phyloP scores from a whole-genome alignment of 2,113 vertebrate genomes.

The Patagioenas fasciata region DNA sequence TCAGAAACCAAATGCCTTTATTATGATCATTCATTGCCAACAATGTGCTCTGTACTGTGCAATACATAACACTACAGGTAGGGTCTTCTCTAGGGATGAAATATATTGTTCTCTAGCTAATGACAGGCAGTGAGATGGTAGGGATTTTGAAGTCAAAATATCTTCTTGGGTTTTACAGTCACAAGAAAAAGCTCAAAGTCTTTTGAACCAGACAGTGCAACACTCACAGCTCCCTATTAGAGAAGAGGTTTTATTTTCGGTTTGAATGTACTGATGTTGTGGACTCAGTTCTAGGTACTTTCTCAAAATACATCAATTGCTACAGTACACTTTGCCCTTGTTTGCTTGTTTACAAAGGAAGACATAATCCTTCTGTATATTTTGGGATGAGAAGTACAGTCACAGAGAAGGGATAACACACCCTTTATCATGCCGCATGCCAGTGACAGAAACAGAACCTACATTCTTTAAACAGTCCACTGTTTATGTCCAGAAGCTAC shows the following conservation, averaged over 20 bases:
- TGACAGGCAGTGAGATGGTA: background rate
- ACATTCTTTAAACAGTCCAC: background rate
- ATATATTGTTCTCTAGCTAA: background rate
- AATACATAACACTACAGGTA: background rate
- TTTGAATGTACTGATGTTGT: background rate
- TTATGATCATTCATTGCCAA: background rate
- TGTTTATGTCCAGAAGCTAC: background rate
- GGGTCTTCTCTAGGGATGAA: background rate
- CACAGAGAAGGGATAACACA: fast-evolving
- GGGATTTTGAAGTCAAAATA: background rate
- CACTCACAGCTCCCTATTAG: background rate
- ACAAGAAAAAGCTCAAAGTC: background rate
- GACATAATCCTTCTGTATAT: background rate
- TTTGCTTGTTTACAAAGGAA: background rate
- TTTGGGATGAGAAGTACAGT: background rate
- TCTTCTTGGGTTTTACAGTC: background rate
- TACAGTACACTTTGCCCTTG: background rate
- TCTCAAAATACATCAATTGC: background rate
- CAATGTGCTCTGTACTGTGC: background rate
- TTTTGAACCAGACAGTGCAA: background rate
- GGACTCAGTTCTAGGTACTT: background rate
- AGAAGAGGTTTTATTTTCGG: background rate
- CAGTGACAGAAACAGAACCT: background rate
- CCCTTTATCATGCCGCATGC: background rate
- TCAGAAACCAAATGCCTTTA: slow-evolving; percentile 22